A percentile compares a stretch with the other conserved stretches of the same genome.
Evolutionary conservation across 2,797 vertebrate genomes (phyloP).

Genomic region (Craterocephalus amniculus): DNA sequence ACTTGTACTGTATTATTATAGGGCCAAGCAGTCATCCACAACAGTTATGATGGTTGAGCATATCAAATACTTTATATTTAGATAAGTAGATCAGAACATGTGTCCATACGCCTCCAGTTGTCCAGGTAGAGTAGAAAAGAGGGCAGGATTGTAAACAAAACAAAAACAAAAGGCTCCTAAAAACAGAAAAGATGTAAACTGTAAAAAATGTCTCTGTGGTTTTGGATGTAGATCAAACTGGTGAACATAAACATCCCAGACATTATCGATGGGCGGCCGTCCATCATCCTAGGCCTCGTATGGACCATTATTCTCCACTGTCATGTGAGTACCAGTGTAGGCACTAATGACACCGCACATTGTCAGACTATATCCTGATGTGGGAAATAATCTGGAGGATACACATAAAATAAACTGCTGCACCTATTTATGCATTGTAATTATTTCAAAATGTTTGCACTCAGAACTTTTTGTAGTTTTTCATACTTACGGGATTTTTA

Average conservation of each 20-base stretch:
- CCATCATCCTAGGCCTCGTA: slow-evolving; percentile 91
- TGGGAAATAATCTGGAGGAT: neutral
- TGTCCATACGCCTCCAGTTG: too few relatives aligned
- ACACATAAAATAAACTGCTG: neutral
- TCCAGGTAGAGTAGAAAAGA: neutral
- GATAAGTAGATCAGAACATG: too few relatives aligned
- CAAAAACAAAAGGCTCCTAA: neutral
- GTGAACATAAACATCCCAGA: slow-evolving; percentile 94
- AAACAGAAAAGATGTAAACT: neutral
- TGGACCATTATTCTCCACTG: slow-evolving; percentile 96
- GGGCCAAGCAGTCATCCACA: too few relatives aligned
- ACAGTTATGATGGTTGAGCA: too few relatives aligned
- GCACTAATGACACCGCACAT: too few relatives aligned
- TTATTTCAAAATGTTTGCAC: neutral
- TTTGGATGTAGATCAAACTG: slow-evolving; percentile 86
- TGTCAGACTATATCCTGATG: neutral
- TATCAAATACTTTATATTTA: too few relatives aligned
- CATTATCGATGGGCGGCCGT: slow-evolving; percentile 91
- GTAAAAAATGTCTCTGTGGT: too few relatives aligned
- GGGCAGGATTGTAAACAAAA: neutral
- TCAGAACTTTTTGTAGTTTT: neutral
- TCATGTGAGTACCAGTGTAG: slow-evolving; percentile 84
- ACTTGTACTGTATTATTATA: neutral
- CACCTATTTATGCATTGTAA: neutral
- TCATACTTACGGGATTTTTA: neutral